Base-by-base conservation (phyloP, 2,888 invertebrate genomes). In the Lepidochrysops patricia region DNA sequence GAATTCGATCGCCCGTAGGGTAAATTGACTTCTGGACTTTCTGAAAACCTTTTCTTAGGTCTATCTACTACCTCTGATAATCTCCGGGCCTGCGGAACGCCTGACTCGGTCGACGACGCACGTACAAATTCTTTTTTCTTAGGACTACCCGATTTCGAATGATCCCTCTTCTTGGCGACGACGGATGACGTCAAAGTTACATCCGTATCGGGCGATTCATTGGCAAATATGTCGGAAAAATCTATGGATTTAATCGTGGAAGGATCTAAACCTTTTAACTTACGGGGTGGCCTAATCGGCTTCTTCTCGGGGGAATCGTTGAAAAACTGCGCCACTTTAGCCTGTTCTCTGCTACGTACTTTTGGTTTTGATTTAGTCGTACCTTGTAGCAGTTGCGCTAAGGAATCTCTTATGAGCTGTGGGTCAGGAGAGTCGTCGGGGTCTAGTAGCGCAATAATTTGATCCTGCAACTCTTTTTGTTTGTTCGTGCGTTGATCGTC, bases 341-440 rank as follows among this genome's bases (percentile, higher is more conserved):
- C 58, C 1, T 71, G 67, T 35, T 64, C 62, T 26, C 63, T 63
- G 15, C 49, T 58, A 0, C 23, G 34, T 58, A 75, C 72, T 23
- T 66, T 67, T 2, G 65, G 57, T 25, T 74, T 74, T 1, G 77
- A 63, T 57, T 66, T 79, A 0, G 72, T 73, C 49, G 74, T 68
- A 0, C 84, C 86, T 66, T 80, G 78, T 0, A 87, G 72, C 0
- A 86, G 68, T 34, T 79, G 77, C 0, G 77, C 74, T 27, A 87
- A 63, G 0, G 87, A 82, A 4, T 80, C 72, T 23, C 83, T 70
- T 0, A 84, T 63, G 9, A 77, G 63, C 25, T 64, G 65, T 0
- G 84, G 84, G 63, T 85, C 82, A 0, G 85, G 81, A 0, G 84
- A 72, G 34, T 85, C 84, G 0, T 84, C 84, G 0, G 82, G 79